These are phyloP conservation scores for Hormaphis cornu DNA, from an alignment of 1,140 invertebrate species.

Conservation along the genomic window DNA sequence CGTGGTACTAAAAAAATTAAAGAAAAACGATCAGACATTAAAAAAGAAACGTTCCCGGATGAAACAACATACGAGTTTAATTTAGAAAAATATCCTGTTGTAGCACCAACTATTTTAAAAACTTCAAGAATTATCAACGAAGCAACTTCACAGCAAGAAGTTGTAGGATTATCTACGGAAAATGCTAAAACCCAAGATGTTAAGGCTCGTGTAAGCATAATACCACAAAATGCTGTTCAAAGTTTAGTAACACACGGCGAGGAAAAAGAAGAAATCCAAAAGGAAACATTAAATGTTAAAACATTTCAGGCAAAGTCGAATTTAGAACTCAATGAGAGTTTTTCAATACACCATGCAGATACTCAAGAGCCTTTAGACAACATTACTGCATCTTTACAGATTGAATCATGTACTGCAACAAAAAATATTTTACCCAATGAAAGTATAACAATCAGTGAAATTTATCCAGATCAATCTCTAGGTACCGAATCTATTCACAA, in stretches of 20 bases:
- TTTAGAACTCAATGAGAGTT: slow-evolving; percentile 50
- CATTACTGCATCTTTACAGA: slow-evolving; percentile 46
- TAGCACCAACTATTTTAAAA: not conserved
- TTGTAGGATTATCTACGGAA: slow-evolving; percentile 38
- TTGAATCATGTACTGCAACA: slow-evolving; percentile 41
- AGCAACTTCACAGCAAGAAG: slow-evolving; percentile 12
- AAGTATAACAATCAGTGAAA: slow-evolving; percentile 52
- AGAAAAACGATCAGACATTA: slow-evolving; percentile 39
- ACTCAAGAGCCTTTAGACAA: slow-evolving; percentile 35
- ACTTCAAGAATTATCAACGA: slow-evolving; percentile 11
- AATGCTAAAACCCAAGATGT: slow-evolving; percentile 37
- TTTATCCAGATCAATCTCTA: slow-evolving; percentile 41
- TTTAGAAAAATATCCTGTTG: not conserved
- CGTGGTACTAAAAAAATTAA: slow-evolving; percentile 42
- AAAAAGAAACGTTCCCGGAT: slow-evolving; percentile 38
- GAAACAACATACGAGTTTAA: slow-evolving; percentile 41
- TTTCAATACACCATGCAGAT: slow-evolving; percentile 50
- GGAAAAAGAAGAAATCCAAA: slow-evolving; percentile 42
- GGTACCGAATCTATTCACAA: slow-evolving; percentile 41
- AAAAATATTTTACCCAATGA: slow-evolving; percentile 48
- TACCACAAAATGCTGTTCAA: slow-evolving; percentile 35
- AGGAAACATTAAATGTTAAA: not conserved
- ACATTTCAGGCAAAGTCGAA: slow-evolving; percentile 35
- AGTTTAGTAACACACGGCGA: slow-evolving; percentile 44
- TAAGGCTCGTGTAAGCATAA: slow-evolving; percentile 25